phyloP scores from a whole-genome alignment of 2,888 invertebrate genomes.

The Chaitophorus viminalis region DNA sequence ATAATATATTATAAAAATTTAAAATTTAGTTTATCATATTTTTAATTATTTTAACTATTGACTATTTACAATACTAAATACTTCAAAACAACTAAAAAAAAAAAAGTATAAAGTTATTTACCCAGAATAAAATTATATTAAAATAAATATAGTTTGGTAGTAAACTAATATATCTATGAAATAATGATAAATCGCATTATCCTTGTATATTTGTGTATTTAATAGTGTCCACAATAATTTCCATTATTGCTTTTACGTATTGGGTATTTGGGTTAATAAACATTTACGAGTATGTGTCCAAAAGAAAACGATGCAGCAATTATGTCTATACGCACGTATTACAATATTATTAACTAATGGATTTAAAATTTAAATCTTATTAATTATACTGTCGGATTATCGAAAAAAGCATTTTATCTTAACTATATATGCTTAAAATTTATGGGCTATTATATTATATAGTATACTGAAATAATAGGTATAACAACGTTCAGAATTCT shows the following conservation, averaged over 20 bases:
- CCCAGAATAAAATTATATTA: no score
- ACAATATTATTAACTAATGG: neutral
- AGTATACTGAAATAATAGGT: neutral
- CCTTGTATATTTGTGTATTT: no score
- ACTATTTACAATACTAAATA: neutral
- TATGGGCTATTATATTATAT: neutral
- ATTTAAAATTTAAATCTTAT: slow-evolving; percentile 14
- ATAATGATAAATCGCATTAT: no score
- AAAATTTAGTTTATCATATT: neutral
- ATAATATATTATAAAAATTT: neutral
- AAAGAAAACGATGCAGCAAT: no score
- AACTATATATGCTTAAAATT: neutral
- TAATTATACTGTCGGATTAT: slow-evolving; percentile 8
- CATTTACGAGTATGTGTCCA: no score
- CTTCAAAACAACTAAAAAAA: neutral
- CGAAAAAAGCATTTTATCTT: neutral
- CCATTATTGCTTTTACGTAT: no score
- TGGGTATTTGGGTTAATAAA: no score
- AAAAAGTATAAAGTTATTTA: no score
- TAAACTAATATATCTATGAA: no score
- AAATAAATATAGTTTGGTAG: no score
- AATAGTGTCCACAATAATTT: no score
- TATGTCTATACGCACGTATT: no score
- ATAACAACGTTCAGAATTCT: slow-evolving; percentile 13
- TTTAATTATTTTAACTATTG: neutral